phyloP scores from a whole-genome alignment of 2,888 invertebrate species.

The Crocallis elinguaria region DNA sequence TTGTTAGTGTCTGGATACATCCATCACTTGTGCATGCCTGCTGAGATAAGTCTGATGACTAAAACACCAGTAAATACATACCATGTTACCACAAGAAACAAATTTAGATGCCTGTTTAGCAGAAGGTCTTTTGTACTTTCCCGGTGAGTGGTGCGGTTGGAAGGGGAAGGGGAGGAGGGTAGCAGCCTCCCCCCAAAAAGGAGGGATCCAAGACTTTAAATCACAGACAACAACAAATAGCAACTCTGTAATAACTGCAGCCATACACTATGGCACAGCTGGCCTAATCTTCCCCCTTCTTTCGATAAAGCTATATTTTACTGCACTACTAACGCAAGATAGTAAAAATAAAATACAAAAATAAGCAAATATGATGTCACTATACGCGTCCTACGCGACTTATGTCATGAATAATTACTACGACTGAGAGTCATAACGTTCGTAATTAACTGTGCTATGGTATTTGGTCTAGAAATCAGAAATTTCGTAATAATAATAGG shows the following conservation, averaged over 20 bases:
- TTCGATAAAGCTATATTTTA: conserved; percentile 13
- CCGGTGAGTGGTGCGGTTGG: too few relatives aligned
- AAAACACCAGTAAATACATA: too few relatives aligned
- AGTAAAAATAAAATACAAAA: conserved; percentile 27
- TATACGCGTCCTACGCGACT: conserved; percentile 47
- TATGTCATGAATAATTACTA: conserved; percentile 14
- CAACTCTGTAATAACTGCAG: not conserved
- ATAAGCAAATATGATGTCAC: conserved; percentile 62
- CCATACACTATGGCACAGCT: not conserved
- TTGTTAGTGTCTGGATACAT: too few relatives aligned
- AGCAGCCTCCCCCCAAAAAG: too few relatives aligned
- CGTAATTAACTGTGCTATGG: not conserved
- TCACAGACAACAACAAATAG: not conserved
- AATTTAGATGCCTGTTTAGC: too few relatives aligned
- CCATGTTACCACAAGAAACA: too few relatives aligned
- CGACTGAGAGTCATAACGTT: conserved; percentile 1
- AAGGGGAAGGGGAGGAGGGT: too few relatives aligned
- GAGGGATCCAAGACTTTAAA: not conserved
- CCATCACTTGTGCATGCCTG: too few relatives aligned
- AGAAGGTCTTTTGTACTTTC: too few relatives aligned
- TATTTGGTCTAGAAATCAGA: conserved; percentile 42
- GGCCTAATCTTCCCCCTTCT: conserved; percentile 3
- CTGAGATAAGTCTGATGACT: too few relatives aligned
- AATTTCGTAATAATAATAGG: conserved; percentile 78
- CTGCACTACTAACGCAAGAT: conserved; percentile 14